Percentiles rank a stretch among this genome's conserved stretches.
Evolutionary conservation across 2,888 invertebrate species (phyloP).

Genomic region (Macaria notata): DNA sequence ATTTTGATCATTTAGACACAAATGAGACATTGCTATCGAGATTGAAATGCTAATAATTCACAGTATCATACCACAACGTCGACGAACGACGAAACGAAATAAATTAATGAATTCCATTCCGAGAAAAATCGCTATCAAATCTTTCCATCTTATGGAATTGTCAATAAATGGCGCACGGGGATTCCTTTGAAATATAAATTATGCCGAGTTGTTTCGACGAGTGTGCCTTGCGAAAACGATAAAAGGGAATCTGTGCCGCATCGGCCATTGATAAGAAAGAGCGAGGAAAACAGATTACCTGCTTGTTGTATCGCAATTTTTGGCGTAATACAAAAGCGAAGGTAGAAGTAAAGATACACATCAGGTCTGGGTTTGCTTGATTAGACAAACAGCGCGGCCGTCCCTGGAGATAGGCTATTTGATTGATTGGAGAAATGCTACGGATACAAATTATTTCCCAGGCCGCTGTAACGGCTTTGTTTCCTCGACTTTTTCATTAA

Average conservation of each 20-base stretch:
- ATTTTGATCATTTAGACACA: too few species aligned
- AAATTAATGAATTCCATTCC: slow-evolving; percentile 60
- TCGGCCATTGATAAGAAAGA: slow-evolving; percentile 28
- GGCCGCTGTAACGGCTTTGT: slow-evolving; percentile 15
- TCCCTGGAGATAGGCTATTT: slow-evolving; percentile 24
- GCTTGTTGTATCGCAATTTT: slow-evolving; percentile 32
- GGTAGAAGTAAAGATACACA: slow-evolving; percentile 30
- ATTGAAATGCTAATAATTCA: slow-evolving; percentile 15
- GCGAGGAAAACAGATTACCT: slow-evolving; percentile 29
- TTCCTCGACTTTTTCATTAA: slow-evolving; percentile 9
- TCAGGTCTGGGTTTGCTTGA: slow-evolving; percentile 27
- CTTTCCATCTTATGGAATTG: slow-evolving; percentile 63
- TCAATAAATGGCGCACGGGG: slow-evolving; percentile 56
- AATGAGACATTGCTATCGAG: too few species aligned
- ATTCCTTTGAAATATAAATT: slow-evolving; percentile 52
- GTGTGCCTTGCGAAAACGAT: slow-evolving; percentile 39
- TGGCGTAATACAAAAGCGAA: slow-evolving; percentile 24
- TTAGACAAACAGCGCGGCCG: slow-evolving; percentile 29
- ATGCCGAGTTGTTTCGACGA: slow-evolving; percentile 43
- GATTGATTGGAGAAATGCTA: slow-evolving; percentile 30
- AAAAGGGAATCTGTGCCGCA: slow-evolving; percentile 23
- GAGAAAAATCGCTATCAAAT: slow-evolving; percentile 63
- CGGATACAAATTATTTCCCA: slow-evolving; percentile 12
- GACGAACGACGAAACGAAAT: slow-evolving; percentile 56
- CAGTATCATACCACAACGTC: slow-evolving; percentile 41